These are phyloP conservation scores for Eueremaeus valkanovi DNA, from an alignment of 2,888 invertebrate genomes.

Conservation along the genomic window DNA sequence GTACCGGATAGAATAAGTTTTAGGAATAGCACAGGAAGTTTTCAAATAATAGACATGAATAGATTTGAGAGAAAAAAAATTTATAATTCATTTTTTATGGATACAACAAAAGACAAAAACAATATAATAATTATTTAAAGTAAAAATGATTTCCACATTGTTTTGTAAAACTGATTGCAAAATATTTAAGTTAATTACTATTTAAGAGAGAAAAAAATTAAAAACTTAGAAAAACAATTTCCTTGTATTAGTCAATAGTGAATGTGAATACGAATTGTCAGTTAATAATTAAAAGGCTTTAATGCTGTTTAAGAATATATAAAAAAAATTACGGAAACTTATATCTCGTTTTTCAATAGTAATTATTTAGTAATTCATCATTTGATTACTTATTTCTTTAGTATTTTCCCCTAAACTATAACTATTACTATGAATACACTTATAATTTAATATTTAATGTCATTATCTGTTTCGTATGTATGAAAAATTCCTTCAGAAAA, in stretches of 20 bases:
- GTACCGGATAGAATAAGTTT: no score
- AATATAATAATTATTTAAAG: no score
- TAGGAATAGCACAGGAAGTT: no score
- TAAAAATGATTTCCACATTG: no score
- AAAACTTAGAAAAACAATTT: background rate
- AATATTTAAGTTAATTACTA: background rate
- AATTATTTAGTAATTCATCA: conserved; percentile 32
- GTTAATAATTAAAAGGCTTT: background rate
- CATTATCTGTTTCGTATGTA: background rate
- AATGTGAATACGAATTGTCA: background rate
- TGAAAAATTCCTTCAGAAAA: background rate
- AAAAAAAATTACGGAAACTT: background rate
- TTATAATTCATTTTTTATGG: no score
- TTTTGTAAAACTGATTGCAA: conserved; percentile 5
- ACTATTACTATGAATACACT: background rate
- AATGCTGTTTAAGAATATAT: background rate
- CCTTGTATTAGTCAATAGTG: background rate
- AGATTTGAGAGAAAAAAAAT: no score
- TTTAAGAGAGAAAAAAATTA: background rate
- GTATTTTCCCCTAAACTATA: conserved; percentile 10
- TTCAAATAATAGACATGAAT: no score
- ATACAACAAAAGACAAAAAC: no score
- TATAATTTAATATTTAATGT: background rate
- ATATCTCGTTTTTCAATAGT: background rate
- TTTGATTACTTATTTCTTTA: conserved; percentile 3